Evolutionary conservation across 2,888 invertebrate species (phyloP).

Genomic region (Labia minor): DNA sequence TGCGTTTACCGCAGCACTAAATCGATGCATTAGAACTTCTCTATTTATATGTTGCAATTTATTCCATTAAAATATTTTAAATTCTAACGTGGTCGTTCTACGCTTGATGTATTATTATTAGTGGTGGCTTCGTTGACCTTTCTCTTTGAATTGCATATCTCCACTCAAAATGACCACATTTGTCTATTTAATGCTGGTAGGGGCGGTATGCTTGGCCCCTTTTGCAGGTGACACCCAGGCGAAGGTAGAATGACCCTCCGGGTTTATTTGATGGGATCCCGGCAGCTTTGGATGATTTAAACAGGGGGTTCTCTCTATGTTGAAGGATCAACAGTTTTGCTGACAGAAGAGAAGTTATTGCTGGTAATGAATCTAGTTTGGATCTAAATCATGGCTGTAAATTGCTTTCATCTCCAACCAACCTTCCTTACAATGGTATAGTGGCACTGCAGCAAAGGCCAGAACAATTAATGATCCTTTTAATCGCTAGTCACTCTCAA

Average conservation of each 20-base stretch:
- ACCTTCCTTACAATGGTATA: neutral
- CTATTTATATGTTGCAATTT: slow-evolving; percentile 3
- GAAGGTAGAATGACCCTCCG: neutral
- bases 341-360: slow-evolving; percentile 8
- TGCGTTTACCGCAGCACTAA: neutral
- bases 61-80: neutral
- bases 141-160: neutral
- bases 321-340: slow-evolving; percentile 13
- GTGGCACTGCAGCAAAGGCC: neutral
- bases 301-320: neutral
- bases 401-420: neutral
- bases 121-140: neutral
- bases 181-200: neutral
- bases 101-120: neutral
- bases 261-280: neutral
- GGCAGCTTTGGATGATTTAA: neutral
- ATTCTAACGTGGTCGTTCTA: neutral
- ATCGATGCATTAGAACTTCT: neutral
- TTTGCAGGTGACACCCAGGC: neutral
- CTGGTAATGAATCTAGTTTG: slow-evolving; percentile 8
- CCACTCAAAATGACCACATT: slow-evolving; percentile 13
- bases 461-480: neutral
- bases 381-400: slow-evolving; percentile 13
- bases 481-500: too few species aligned
- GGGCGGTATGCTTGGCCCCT: neutral